Base-by-base conservation (phyloP, 2,888 invertebrate species). In the Prosapia bicincta region DNA sequence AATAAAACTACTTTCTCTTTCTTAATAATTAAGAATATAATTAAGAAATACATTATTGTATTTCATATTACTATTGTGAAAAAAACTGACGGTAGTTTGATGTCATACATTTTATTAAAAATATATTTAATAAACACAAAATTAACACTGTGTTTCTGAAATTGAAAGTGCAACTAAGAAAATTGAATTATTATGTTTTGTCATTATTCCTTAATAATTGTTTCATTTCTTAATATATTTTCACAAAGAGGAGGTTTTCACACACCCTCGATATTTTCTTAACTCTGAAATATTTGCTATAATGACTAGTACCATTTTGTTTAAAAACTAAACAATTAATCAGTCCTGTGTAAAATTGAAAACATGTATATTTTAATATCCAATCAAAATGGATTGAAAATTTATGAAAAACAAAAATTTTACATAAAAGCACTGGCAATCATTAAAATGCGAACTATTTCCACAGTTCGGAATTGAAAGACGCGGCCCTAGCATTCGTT, bases 401-500 rank as follows among this genome's bases (percentile, higher is more conserved):
- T 54, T 54, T 54, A 5, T 54, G 54, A 20, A 54, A 54, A 20
- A n/a, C 1, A 5, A 54, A 54, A 20, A n/a, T 20, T n/a, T 20
- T 5, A n/a, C n/a, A 20, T 54, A 54, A 54, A 54, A 54, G 54
- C 20, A 54, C 20, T 20, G 54, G 54, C 54, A 54, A 38, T 54
- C 20, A 54, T 20, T 54, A 20, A 54, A 54, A 54, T 20, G 54
- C 20, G 20, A 54, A 54, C 54, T 54, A 20, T 20, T 38, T 38
- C 2, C 5, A 20, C 20, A 54, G 54, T 54, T 54, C 20, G 54
- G 54, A 54, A 77, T 79, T 79, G 79, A 79, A 79, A 79, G 79
- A 79, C 79, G 78, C 78, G 78, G 79, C 76, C 78, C 78, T 79
- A 79, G 76, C 79, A 76, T 76, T 78, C 75, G 78, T 77, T n/a